phyloP scores from a whole-genome alignment of 1,140 invertebrate species.

The Scaptomyza pallida region DNA sequence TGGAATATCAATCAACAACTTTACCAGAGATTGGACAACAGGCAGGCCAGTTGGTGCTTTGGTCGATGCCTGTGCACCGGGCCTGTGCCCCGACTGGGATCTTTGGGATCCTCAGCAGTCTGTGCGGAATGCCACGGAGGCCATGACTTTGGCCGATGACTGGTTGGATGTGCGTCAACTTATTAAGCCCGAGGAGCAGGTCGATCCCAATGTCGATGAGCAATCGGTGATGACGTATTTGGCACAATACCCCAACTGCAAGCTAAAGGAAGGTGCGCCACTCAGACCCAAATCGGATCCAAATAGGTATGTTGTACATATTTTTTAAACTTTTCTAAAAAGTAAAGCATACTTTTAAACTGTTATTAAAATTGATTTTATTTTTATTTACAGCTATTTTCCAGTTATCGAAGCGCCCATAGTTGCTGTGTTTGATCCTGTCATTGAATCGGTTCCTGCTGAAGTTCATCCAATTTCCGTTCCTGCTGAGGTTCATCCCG shows the following conservation, averaged over 20 bases:
- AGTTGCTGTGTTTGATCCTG: slow-evolving; percentile 87
- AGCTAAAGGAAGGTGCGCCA: slow-evolving; percentile 93
- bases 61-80: slow-evolving; percentile 94
- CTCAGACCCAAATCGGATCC: slow-evolving; percentile 91
- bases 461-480: too few species aligned
- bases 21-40: slow-evolving; percentile 97
- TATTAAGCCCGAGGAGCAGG: slow-evolving; percentile 96
- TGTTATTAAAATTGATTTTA: background rate
- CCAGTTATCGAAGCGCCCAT: background rate
- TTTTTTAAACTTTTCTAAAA: background rate
- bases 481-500: too few species aligned
- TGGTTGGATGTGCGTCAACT: slow-evolving; percentile 96
- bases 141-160: slow-evolving; percentile 96
- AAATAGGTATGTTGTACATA: slow-evolving; percentile 86
- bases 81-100: slow-evolving; percentile 95
- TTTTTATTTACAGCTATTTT: too few species aligned
- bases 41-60: slow-evolving; percentile 95
- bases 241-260: slow-evolving; percentile 96
- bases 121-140: slow-evolving; percentile 93
- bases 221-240: slow-evolving; percentile 98
- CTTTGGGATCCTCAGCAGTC: slow-evolving; percentile 93
- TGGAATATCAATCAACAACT: slow-evolving; percentile 94
- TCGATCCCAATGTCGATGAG: slow-evolving; percentile 97
- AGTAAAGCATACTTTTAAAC: slow-evolving; percentile 1
- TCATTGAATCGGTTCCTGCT: slow-evolving; percentile 87